These are phyloP conservation scores for Colletes latitarsis DNA, from an alignment of 1,140 invertebrate genomes.

Conservation along the genomic window DNA sequence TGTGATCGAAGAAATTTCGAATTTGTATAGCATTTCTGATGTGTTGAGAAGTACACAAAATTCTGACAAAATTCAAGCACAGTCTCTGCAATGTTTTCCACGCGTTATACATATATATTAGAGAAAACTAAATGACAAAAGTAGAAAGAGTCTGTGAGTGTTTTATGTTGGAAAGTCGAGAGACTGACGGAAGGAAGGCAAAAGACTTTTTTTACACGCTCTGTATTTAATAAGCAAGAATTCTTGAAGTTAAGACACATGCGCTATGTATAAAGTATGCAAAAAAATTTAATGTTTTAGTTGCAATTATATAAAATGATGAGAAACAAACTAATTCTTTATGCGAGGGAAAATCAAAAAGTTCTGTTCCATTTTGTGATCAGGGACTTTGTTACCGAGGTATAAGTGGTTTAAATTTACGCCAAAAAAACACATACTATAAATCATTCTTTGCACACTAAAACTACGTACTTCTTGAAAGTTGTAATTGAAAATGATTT, in stretches of 20 bases:
- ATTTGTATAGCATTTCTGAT: not conserved
- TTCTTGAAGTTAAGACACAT: not conserved
- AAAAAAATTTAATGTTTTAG: not conserved
- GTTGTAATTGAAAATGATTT: too few relatives aligned
- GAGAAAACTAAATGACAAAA: slow-evolving; percentile 9
- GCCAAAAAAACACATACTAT: too few relatives aligned
- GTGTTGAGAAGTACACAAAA: not conserved
- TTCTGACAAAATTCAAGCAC: not conserved
- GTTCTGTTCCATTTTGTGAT: too few relatives aligned
- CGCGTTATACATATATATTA: not conserved
- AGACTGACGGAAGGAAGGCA: not conserved
- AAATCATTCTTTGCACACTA: too few relatives aligned
- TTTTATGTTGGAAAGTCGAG: not conserved
- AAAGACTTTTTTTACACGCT: slow-evolving; percentile 31
- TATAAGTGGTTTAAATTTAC: too few relatives aligned
- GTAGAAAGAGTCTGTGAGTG: not conserved
- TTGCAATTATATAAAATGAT: too few relatives aligned
- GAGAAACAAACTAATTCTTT: too few relatives aligned
- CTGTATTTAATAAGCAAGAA: not conserved
- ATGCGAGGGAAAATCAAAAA: too few relatives aligned
- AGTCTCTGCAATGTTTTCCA: not conserved
- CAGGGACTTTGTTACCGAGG: too few relatives aligned
- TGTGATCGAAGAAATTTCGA: not conserved
- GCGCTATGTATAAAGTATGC: slow-evolving; percentile 9
- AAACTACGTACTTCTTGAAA: too few relatives aligned